A percentile compares a stretch with the other conserved stretches of the same genome.
phyloP scores from a whole-genome alignment of 1,140 invertebrate species.

The Ylistrum balloti region DNA sequence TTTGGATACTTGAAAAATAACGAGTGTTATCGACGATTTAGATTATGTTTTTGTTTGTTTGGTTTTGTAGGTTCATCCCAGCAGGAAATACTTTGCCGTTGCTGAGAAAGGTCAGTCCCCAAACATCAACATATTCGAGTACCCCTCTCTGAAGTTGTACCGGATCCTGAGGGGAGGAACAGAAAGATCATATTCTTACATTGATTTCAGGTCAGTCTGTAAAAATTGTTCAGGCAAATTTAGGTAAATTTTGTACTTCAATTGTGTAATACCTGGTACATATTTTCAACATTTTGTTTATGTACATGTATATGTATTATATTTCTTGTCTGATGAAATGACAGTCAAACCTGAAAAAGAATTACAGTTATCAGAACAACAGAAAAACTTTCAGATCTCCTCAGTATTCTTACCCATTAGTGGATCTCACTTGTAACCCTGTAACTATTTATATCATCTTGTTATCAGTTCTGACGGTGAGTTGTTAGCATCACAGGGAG shows the following conservation, averaged over 20 bases:
- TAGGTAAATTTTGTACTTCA: background rate
- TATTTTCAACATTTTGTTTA: no score
- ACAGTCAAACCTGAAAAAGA: no score
- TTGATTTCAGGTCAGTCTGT: slow-evolving; percentile 88
- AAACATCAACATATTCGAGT: slow-evolving; percentile 91
- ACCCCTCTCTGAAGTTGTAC: slow-evolving; percentile 89
- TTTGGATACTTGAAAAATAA: no score
- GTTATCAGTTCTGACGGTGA: slow-evolving; percentile 88
- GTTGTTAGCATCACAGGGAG: slow-evolving; percentile 91
- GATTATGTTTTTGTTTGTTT: no score
- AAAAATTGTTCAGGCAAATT: background rate
- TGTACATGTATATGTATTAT: no score
- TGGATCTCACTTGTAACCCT: no score
- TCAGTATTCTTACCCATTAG: no score
- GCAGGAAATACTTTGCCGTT: slow-evolving; percentile 89
- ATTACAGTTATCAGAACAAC: no score
- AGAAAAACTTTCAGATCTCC: no score
- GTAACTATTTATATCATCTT: no score
- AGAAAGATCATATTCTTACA: slow-evolving; percentile 87
- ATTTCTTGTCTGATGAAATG: no score
- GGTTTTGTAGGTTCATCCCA: slow-evolving; percentile 84
- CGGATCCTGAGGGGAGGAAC: slow-evolving; percentile 90
- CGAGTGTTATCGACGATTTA: no score
- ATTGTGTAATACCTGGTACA: background rate
- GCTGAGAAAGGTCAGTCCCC: slow-evolving; percentile 88